These are phyloP conservation scores for Labeo rohita DNA, from an alignment of 2,113 vertebrate species.

Conservation along the genomic window DNA sequence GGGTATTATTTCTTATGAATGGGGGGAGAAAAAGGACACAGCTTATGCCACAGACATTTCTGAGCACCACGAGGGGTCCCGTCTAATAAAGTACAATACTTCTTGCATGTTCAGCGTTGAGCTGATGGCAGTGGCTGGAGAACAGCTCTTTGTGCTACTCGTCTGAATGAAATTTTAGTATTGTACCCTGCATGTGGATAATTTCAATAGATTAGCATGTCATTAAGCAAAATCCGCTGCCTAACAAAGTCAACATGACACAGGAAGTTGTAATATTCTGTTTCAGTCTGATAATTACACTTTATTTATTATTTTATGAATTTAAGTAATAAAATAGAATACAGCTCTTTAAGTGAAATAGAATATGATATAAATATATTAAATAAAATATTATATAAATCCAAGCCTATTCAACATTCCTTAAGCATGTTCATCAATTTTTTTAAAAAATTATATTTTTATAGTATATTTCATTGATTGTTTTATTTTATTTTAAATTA, in stretches of 20 bases:
- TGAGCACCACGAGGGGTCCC: background rate
- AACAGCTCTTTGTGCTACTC: background rate
- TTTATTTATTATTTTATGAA: background rate
- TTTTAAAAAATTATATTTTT: too few species aligned
- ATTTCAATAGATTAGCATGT: slow-evolving; percentile 45
- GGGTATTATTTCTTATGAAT: slow-evolving; percentile 35
- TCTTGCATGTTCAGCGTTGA: background rate
- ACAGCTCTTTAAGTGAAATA: background rate
- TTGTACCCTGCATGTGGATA: slow-evolving; percentile 24
- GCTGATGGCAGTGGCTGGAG: background rate
- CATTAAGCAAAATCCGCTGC: slow-evolving; percentile 27
- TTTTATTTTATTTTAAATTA: too few species aligned
- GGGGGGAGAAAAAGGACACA: background rate
- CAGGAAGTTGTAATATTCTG: background rate
- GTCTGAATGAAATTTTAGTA: background rate
- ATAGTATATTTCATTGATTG: too few species aligned
- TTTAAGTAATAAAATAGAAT: background rate
- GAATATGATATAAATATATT: too few species aligned
- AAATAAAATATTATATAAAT: too few species aligned
- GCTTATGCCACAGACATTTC: slow-evolving; percentile 25
- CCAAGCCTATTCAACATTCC: too few species aligned
- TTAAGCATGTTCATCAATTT: too few species aligned
- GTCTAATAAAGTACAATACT: background rate
- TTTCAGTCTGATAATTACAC: background rate
- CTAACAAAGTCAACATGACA: background rate